Conservation (phyloP, 2,113 vertebrate genomes). For the Australoheros scitulus region DNA sequence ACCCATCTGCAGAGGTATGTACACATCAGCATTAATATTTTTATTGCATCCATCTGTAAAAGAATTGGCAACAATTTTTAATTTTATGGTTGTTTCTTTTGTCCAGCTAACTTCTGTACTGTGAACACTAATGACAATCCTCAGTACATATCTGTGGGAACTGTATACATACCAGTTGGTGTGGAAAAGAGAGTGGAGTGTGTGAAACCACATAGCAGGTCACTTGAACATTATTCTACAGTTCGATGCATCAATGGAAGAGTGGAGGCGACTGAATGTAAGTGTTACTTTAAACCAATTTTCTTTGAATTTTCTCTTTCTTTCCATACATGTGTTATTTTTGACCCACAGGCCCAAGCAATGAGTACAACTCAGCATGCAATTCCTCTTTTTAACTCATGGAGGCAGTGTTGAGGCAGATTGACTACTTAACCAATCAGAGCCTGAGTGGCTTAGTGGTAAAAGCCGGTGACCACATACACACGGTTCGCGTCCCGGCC, state of each 20-base stretch:
- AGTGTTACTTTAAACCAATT: conserved; percentile 12
- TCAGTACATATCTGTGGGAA: fast-evolving
- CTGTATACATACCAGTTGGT: background rate
- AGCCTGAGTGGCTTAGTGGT: too few species aligned
- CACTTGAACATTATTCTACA: fast-evolving
- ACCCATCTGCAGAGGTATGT: conserved; percentile 50
- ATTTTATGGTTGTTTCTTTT: background rate
- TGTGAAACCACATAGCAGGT: fast-evolving
- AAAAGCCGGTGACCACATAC: too few species aligned
- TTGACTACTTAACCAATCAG: too few species aligned
- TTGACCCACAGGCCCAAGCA: too few species aligned
- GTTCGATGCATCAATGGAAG: fast-evolving
- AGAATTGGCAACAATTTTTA: background rate
- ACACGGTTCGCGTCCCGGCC: too few species aligned
- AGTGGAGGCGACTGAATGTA: fast-evolving
- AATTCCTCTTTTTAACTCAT: too few species aligned
- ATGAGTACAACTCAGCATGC: too few species aligned
- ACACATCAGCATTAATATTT: background rate
- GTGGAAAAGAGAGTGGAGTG: fast-evolving
- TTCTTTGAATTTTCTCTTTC: too few species aligned
- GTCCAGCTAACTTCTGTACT: conserved; percentile 20
- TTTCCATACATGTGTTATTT: too few species aligned
- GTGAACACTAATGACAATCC: fast-evolving
- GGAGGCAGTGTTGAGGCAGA: too few species aligned
- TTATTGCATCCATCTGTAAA: fast-evolving